Evolutionary conservation across 2,113 vertebrate species (phyloP).

Genomic region (Tragulus kanchil): DNA sequence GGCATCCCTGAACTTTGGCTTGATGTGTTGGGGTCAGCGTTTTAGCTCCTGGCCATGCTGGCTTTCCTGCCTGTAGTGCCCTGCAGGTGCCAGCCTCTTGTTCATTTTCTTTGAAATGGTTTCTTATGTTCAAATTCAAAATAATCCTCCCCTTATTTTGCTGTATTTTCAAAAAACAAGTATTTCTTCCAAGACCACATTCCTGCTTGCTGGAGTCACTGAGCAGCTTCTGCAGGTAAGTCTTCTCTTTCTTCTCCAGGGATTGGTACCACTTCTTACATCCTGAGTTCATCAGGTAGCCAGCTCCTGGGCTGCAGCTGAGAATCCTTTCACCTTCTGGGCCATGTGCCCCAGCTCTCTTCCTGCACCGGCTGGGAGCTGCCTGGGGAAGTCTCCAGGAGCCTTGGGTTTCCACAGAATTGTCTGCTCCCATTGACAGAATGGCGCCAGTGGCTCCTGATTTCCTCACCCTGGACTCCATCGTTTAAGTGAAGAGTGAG

Average conservation of each 20-base stretch:
- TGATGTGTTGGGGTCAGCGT: not conserved
- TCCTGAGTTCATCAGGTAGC: not conserved
- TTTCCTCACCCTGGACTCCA: not conserved
- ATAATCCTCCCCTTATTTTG: not conserved
- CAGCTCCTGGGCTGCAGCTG: no score
- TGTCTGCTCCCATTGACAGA: not conserved
- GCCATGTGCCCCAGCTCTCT: fast-evolving
- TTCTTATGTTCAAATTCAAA: slow-evolving; percentile 46
- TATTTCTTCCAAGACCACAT: not conserved
- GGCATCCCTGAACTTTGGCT: not conserved
- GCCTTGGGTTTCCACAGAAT: not conserved
- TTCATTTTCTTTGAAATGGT: not conserved
- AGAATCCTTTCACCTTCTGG: fast-evolving
- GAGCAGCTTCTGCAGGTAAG: not conserved
- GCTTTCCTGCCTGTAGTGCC: not conserved
- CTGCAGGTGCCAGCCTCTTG: not conserved
- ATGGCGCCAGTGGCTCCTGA: not conserved
- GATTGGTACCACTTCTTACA: not conserved
- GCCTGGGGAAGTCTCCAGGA: not conserved
- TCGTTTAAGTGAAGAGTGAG: not conserved
- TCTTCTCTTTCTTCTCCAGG: not conserved
- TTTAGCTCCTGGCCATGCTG: not conserved
- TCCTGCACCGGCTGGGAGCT: not conserved
- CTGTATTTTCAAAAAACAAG: not conserved
- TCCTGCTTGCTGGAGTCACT: not conserved